Evolutionary conservation across 2,113 vertebrate species (phyloP).

Genomic region (Indicator maculatus): DNA sequence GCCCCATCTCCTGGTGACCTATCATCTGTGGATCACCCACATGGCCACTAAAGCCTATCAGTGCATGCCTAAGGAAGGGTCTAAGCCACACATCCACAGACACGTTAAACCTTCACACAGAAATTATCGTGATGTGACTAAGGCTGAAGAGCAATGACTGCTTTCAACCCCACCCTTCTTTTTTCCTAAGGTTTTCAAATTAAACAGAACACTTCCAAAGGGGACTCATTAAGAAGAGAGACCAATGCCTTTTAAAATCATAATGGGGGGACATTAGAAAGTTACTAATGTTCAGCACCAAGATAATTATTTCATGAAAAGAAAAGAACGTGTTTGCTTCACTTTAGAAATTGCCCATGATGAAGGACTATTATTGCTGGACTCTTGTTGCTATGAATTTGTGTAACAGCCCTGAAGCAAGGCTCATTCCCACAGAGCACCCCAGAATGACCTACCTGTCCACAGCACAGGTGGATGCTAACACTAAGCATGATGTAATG

Average conservation of each 20-base stretch:
- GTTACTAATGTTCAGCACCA: not conserved
- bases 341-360: slow-evolving; percentile 33
- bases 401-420: not conserved
- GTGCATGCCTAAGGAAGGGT: not conserved
- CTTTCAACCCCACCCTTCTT: not conserved
- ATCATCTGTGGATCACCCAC: not conserved
- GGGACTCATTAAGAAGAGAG: not conserved
- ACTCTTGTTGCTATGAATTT: not conserved
- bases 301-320: slow-evolving; percentile 3
- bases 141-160: not conserved
- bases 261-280: not conserved
- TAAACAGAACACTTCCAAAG: not conserved
- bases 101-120: not conserved
- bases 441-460: not conserved
- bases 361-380: slow-evolving; percentile 30
- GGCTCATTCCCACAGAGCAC: not conserved
- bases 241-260: not conserved
- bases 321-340: not conserved
- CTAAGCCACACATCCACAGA: not conserved
- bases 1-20: not conserved
- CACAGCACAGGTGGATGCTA: not conserved
- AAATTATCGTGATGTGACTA: not conserved
- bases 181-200: not conserved
- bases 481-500: not conserved
- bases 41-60: not conserved